phyloP scores from a whole-genome alignment of 2,113 vertebrate species.

The Eubucco bourcierii region DNA sequence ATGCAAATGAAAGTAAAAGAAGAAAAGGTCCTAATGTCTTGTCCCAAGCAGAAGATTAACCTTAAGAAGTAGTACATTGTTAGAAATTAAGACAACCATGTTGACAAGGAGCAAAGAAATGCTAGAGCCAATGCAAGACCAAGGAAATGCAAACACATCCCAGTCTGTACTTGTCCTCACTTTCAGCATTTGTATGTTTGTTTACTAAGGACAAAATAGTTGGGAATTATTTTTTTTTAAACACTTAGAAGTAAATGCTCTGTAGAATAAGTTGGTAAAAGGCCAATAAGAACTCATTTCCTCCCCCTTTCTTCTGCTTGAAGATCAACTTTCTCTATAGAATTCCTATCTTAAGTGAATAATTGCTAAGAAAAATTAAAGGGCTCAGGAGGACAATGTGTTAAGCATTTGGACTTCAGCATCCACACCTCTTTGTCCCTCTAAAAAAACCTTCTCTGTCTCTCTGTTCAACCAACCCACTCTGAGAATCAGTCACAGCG shows the following conservation, averaged over 20 bases:
- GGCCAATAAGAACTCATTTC: slow-evolving; percentile 33
- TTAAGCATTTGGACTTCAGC: slow-evolving; percentile 32
- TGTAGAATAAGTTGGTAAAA: slow-evolving; percentile 52
- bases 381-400: neutral
- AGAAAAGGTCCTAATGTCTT: neutral
- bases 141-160: neutral
- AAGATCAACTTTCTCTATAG: slow-evolving; percentile 55
- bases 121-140: neutral
- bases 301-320: neutral
- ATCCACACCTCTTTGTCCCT: neutral
- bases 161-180: neutral
- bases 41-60: neutral
- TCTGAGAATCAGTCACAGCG: neutral
- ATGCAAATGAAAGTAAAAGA: neutral
- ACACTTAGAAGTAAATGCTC: slow-evolving; percentile 52
- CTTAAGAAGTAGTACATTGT: neutral
- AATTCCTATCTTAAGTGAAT: slow-evolving; percentile 61
- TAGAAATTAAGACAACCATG: neutral
- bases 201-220: neutral
- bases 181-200: neutral
- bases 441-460: neutral
- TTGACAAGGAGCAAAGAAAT: neutral
- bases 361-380: slow-evolving; percentile 70
- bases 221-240: neutral
- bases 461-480: neutral